A percentile compares a stretch with the other conserved stretches of the same genome.
These are phyloP conservation scores for Harpagus bidentatus DNA, from an alignment of 2,113 vertebrate genomes.

Conservation along the genomic window DNA sequence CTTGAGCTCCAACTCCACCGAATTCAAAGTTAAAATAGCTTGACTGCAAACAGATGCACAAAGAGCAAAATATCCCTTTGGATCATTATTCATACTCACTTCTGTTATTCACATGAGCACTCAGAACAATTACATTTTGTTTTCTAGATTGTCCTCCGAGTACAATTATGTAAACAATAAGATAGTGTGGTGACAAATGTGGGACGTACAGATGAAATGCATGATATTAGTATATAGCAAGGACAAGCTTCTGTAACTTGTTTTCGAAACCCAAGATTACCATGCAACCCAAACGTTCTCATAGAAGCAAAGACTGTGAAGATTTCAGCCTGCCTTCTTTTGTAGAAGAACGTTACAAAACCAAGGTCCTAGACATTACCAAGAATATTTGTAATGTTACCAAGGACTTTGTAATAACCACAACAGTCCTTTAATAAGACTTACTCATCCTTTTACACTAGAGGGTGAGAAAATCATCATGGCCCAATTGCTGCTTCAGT, in stretches of 20 bases:
- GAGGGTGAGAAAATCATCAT: not conserved
- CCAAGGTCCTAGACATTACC: not conserved
- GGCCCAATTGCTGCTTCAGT: not conserved
- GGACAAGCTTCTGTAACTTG: not conserved
- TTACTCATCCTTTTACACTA: not conserved
- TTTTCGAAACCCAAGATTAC: not conserved
- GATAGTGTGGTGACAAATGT: not conserved
- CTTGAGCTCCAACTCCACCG: not conserved
- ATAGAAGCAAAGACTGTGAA: not conserved
- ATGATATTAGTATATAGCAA: not conserved
- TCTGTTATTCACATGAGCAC: not conserved
- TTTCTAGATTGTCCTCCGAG: not conserved
- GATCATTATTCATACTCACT: not conserved
- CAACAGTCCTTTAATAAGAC: not conserved
- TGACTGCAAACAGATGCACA: not conserved
- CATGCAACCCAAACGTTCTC: not conserved
- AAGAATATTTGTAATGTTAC: not conserved
- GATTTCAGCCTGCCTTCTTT: not conserved
- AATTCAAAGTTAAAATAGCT: not conserved
- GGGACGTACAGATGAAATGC: not conserved
- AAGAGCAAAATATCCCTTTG: not conserved
- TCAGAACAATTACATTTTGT: not conserved
- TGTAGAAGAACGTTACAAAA: not conserved
- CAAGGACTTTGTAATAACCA: not conserved
- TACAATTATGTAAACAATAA: not conserved